A percentile compares a stretch with the other conserved stretches of the same genome.
phyloP scores from a whole-genome alignment of 2,113 vertebrate genomes.

The Urocitellus parryii region DNA sequence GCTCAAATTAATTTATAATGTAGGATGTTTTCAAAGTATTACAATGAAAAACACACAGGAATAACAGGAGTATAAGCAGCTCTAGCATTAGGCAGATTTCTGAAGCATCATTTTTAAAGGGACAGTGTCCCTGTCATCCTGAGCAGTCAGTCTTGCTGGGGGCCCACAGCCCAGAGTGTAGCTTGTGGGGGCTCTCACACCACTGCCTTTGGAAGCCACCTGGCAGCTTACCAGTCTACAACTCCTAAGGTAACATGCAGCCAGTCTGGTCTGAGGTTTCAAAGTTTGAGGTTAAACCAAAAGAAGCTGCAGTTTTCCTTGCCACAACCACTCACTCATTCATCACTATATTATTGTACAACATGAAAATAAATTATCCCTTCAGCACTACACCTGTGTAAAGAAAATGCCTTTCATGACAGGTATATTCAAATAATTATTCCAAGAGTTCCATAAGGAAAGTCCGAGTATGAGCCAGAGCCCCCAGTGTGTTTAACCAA shows the following conservation, averaged over 20 bases:
- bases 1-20: not conserved
- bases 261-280: not conserved
- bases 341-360: not conserved
- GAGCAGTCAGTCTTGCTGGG: not conserved
- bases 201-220: not conserved
- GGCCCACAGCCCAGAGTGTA: too few species aligned
- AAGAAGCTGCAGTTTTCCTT: not conserved
- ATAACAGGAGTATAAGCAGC: not conserved
- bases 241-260: not conserved
- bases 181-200: not conserved
- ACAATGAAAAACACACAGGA: not conserved
- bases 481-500: constrained; percentile 46
- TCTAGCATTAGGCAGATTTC: not conserved
- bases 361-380: constrained; percentile 29
- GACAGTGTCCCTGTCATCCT: not conserved
- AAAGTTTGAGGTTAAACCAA: not conserved
- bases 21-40: not conserved
- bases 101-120: not conserved
- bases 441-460: constrained; percentile 46
- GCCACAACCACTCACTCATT: fast-evolving
- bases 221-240: not conserved
- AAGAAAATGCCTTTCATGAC: constrained; percentile 60
- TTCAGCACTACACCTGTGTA: constrained; percentile 44
- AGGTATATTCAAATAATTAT: not conserved
- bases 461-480: constrained; percentile 59